Base-by-base conservation (phyloP, 2,888 invertebrate genomes). In the Cantharis rustica region DNA sequence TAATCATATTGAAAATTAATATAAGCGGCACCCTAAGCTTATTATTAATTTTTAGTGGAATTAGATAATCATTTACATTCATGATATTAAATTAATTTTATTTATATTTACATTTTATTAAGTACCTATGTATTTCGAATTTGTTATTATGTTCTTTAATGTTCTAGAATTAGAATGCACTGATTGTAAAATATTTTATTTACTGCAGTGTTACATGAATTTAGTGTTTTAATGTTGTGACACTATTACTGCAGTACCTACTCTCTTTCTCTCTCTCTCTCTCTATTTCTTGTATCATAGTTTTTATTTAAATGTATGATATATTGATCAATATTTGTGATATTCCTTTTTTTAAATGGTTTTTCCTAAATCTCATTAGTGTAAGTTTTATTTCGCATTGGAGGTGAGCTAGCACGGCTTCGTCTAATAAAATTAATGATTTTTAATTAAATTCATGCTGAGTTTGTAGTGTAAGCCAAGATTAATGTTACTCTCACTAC, bases 61-160 rank as follows among this genome's bases (percentile, higher is more conserved):
- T 68, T 76, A 76, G 76, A 69, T 23, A 73, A 76, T 71, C 61
- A 26, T 66, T 75, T 72, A 66, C 71, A 70, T 72, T 73, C 70
- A 73, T 61, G 61, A 68, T 71, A 71, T 71, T 47, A 69, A 17
- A 69, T 47, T 15, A 61, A 62, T 71, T 27, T 71, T 62, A 63
- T 17, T 61, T 71, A 71, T n/a, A 47, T 47, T 47, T 47, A n/a
- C n/a, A 47, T 47, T n/a, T 47, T n/a, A 47, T 2, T 47, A n/a
- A n/a, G n/a, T n/a, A n/a, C n/a, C n/a, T 47, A n/a, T 47, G 5
- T n/a, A 47, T 47, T n/a, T 47, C 1, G 11, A 47, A 11, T 47
- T 47, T 31, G 13, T 31, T 47, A n/a, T 47, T 47, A 9, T n/a
- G 47, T 47, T 47, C 47, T n/a, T 47, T 47, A 47, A 47, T 47